Percentiles rank a stretch among this genome's conserved stretches.
Conservation (phyloP, 2,888 invertebrate genomes). For the Eupithecia inturbata region DNA sequence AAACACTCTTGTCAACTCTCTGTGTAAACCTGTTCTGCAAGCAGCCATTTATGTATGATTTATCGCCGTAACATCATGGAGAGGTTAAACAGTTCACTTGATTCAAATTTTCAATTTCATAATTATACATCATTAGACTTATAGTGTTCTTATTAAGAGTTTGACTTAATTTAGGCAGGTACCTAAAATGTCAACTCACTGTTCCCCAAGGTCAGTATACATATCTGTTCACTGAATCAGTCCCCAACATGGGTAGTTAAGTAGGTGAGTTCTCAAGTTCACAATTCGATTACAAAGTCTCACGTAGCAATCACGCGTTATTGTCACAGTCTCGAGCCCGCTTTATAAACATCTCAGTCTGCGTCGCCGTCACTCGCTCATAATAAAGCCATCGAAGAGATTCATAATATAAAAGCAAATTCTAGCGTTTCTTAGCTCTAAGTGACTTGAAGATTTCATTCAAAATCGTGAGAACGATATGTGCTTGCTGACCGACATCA, state of each 20-base stretch:
- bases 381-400: constrained; percentile 80
- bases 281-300: constrained; percentile 78
- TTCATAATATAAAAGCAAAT: constrained; percentile 79
- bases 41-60: constrained; percentile 32
- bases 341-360: constrained; percentile 71
- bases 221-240: constrained; percentile 72
- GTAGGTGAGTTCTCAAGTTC: constrained; percentile 53
- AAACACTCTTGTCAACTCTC: constrained; percentile 24
- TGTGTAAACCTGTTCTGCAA: constrained; percentile 22
- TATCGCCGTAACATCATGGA: constrained; percentile 19
- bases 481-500: constrained; percentile 70
- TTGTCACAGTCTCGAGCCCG: constrained; percentile 74
- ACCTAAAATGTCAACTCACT: constrained; percentile 20
- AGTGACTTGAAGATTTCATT: constrained; percentile 81
- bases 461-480: constrained; percentile 79
- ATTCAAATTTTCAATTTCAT: not conserved
- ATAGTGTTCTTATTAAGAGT: not conserved
- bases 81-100: constrained; percentile 6
- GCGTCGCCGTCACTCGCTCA: constrained; percentile 73
- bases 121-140: not conserved
- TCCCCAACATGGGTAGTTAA: constrained; percentile 36
- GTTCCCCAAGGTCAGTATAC: constrained; percentile 67
- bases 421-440: constrained; percentile 75
- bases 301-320: constrained; percentile 78
- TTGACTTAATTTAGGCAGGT: not conserved